Percentiles rank a stretch among this genome's conserved stretches.
phyloP scores from a whole-genome alignment of 1,140 invertebrate species.

The Aphelinus certus region DNA sequence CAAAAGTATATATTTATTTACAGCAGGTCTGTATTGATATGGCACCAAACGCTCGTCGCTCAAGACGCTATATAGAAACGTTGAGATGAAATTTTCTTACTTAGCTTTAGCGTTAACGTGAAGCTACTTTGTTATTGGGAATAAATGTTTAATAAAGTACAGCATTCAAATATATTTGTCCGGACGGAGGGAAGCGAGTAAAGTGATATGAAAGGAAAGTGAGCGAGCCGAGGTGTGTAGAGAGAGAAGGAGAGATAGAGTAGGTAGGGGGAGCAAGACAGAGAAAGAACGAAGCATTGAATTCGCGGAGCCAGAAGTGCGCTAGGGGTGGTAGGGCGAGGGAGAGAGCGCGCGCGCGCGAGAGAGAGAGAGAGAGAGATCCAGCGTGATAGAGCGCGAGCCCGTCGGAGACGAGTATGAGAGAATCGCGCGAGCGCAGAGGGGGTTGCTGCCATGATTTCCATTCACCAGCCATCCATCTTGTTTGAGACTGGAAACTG shows the following conservation, averaged over 20 bases:
- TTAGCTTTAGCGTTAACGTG: too few relatives aligned
- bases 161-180: constrained; percentile 36
- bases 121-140: constrained; percentile 9
- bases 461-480: constrained; percentile 68
- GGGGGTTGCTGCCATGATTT: constrained; percentile 50
- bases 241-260: constrained; percentile 18
- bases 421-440: constrained; percentile 40
- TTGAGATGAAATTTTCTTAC: too few relatives aligned
- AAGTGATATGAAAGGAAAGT: constrained; percentile 31
- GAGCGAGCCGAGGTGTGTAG: not conserved
- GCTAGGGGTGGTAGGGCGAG: constrained; percentile 12
- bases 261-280: constrained; percentile 20
- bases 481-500: constrained; percentile 68
- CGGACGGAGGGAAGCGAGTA: constrained; percentile 21
- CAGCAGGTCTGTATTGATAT: too few relatives aligned
- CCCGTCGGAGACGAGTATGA: not conserved
- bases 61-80: too few relatives aligned
- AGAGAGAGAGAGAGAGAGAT: constrained; percentile 10
- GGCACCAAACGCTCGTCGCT: too few relatives aligned
- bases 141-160: constrained; percentile 32
- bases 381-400: not conserved
- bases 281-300: constrained; percentile 28
- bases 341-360: constrained; percentile 28
- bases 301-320: constrained; percentile 20
- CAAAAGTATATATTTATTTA: too few relatives aligned